phyloP scores from a whole-genome alignment of 2,797 vertebrate genomes.

The Anomalospiza imberbis region DNA sequence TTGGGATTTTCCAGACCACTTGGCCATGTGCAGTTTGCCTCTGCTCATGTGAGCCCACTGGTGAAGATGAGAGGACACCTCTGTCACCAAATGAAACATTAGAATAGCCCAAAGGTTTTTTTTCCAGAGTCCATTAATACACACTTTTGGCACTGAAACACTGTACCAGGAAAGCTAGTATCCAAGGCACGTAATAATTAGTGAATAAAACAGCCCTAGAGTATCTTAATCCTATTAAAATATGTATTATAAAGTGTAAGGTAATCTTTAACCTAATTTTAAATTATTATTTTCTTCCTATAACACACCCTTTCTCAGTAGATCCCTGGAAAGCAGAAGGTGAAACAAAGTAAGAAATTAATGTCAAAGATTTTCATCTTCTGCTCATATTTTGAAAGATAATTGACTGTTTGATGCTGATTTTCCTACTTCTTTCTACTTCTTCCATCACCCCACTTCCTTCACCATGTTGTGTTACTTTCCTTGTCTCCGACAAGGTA shows the following conservation, averaged over 20 bases:
- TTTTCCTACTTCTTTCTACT: not conserved
- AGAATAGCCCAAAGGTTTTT: not conserved
- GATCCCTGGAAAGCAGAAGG: not conserved
- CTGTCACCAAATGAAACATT: not conserved
- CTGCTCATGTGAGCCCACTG: not conserved
- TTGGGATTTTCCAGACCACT: not conserved
- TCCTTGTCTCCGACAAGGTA: not conserved
- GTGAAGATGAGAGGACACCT: not conserved
- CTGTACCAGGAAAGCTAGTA: not conserved
- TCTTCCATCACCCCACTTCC: not conserved
- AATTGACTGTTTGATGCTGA: not conserved
- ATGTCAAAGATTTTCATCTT: not conserved
- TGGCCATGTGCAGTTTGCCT: not conserved
- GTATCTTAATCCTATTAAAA: constrained; percentile 31
- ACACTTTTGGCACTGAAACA: not conserved
- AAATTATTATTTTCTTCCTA: not conserved
- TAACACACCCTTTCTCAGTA: not conserved
- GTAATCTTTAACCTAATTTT: constrained; percentile 21
- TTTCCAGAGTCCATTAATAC: not conserved
- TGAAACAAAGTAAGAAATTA: not conserved
- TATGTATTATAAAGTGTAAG: not conserved
- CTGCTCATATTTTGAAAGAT: not conserved
- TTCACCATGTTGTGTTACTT: not conserved
- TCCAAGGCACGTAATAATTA: not conserved
- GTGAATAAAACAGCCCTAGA: constrained; percentile 5